These are phyloP conservation scores for Lordiphosa collinella DNA, from an alignment of 1,140 invertebrate genomes.

Conservation along the genomic window DNA sequence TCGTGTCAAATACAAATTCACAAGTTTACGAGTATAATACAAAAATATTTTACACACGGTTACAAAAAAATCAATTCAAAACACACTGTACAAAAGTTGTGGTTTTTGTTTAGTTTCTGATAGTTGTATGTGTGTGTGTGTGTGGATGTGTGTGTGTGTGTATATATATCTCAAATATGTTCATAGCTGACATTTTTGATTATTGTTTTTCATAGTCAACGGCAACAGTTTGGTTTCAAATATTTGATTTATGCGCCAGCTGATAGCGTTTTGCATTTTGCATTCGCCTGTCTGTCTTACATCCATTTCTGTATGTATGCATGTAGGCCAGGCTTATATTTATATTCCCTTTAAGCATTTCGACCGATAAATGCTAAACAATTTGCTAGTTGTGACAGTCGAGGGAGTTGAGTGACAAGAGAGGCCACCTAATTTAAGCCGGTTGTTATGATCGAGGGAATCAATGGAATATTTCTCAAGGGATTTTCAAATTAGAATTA, in stretches of 20 bases:
- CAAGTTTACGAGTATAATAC: conserved; percentile 68
- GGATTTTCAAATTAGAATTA: no score
- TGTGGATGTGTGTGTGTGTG: conserved; percentile 10
- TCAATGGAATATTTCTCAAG: neutral
- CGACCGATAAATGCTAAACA: conserved; percentile 70
- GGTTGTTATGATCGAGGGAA: neutral
- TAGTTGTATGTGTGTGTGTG: conserved; percentile 9
- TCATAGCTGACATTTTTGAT: conserved; percentile 61
- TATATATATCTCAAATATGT: conserved; percentile 25
- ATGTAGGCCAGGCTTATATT: conserved; percentile 23
- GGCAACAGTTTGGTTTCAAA: conserved; percentile 66
- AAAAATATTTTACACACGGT: conserved; percentile 64
- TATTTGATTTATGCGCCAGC: conserved; percentile 71
- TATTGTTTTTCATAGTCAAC: conserved; percentile 71
- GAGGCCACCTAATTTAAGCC: conserved; percentile 26
- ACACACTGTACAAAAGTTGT: conserved; percentile 67
- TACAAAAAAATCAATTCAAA: conserved; percentile 56
- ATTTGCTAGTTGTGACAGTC: conserved; percentile 61
- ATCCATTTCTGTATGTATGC: conserved; percentile 39
- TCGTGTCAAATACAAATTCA: conserved; percentile 61
- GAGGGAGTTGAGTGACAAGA: conserved; percentile 47
- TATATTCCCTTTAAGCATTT: conserved; percentile 60
- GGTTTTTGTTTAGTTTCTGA: conserved; percentile 12
- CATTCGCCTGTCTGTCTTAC: conserved; percentile 21
- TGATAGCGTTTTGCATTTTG: conserved; percentile 63